Percentiles rank a stretch among this genome's conserved stretches.
Evolutionary conservation across 2,797 vertebrate genomes (phyloP).

Genomic region (Pteropus rufus): DNA sequence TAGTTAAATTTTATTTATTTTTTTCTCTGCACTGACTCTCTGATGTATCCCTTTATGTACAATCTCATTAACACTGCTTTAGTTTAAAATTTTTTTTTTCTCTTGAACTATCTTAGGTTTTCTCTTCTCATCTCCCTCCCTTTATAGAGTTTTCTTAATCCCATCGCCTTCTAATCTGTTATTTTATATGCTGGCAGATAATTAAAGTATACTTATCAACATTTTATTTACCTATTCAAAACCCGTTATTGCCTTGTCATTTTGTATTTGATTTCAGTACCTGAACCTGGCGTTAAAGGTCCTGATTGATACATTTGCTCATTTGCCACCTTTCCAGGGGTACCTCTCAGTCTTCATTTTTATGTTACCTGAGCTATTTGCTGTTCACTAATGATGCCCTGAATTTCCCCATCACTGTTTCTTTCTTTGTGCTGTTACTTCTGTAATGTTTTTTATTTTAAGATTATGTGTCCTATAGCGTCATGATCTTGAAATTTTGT

Average conservation of each 20-base stretch:
- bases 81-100: neutral
- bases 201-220: neutral
- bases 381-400: neutral
- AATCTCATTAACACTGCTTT: neutral
- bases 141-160: neutral
- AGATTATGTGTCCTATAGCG: neutral
- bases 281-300: neutral
- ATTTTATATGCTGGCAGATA: neutral
- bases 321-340: neutral
- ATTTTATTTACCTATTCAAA: neutral
- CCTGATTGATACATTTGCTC: neutral
- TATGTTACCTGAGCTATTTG: neutral
- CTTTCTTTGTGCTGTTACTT: neutral
- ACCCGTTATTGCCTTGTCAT: neutral
- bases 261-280: neutral
- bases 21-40: neutral
- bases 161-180: neutral
- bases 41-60: neutral
- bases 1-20: neutral
- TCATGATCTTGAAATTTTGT: neutral
- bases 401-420: neutral
- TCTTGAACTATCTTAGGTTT: neutral
- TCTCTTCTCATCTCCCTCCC: neutral
- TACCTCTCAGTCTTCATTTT: neutral
- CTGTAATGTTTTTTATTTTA: neutral